Percentiles rank a stretch among this genome's conserved stretches.
Evolutionary conservation across 2,888 invertebrate species (phyloP).

Genomic region (Melangyna quadrimaculata): DNA sequence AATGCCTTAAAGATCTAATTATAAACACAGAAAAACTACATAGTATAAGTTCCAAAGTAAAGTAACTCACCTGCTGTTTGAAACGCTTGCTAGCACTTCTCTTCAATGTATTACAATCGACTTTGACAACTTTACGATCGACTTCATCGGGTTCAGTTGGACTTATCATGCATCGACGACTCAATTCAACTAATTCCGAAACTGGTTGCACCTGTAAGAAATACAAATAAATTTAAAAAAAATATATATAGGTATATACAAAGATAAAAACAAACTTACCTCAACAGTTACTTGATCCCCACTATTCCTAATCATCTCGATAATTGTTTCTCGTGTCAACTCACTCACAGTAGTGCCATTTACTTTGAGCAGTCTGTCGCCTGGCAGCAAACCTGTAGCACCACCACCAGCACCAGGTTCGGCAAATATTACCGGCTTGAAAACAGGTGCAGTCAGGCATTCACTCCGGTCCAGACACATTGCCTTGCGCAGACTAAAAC

Average conservation of each 20-base stretch:
- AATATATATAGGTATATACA: background rate
- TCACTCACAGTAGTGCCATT: conserved; percentile 93
- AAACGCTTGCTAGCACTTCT: conserved; percentile 91
- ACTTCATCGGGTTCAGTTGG: conserved; percentile 75
- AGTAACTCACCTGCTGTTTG: conserved; percentile 82
- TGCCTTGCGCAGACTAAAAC: conserved; percentile 94
- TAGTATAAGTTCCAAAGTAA: background rate
- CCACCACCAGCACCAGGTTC: conserved; percentile 91
- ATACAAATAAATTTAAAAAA: background rate
- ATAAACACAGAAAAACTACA: background rate
- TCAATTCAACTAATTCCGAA: conserved; percentile 94
- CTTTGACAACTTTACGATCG: conserved; percentile 76
- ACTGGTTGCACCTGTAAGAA: conserved; percentile 92
- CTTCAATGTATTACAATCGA: conserved; percentile 88
- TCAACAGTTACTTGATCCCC: conserved; percentile 91
- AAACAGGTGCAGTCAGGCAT: conserved; percentile 78
- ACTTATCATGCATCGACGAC: conserved; percentile 85
- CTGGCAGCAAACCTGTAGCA: conserved; percentile 94
- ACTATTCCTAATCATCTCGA: conserved; percentile 94
- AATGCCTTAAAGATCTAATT: background rate
- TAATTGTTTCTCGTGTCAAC: conserved; percentile 93
- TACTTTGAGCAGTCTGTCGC: conserved; percentile 95
- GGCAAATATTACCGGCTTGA: conserved; percentile 90
- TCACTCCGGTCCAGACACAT: conserved; percentile 88
- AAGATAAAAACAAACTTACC: conserved; percentile 82